A percentile compares a stretch with the other conserved stretches of the same genome.
Evolutionary conservation across 2,888 invertebrate species (phyloP).

Genomic region (Metacarcinus magister): DNA sequence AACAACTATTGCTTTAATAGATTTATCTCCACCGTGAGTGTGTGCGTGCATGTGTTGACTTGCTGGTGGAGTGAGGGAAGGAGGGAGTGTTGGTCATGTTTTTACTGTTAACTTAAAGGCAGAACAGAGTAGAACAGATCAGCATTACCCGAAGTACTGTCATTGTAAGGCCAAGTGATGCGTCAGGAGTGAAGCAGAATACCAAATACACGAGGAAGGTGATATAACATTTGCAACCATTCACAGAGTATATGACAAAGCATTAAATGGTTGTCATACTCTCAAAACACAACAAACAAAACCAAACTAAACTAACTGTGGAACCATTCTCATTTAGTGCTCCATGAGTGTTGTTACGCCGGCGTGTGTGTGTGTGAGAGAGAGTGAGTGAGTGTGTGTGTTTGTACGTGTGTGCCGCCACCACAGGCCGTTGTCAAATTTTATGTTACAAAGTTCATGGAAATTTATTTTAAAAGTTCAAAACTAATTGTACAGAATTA

Average conservation of each 20-base stretch:
- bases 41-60: no score
- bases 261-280: conserved; percentile 64
- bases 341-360: neutral
- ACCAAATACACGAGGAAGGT: neutral
- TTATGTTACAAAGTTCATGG: neutral
- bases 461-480: neutral
- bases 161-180: no score
- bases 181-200: no score
- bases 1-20: no score
- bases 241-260: conserved; percentile 57
- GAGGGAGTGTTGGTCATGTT: no score
- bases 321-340: neutral
- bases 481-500: conserved; percentile 29
- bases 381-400: neutral
- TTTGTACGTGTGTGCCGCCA: neutral
- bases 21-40: neutral
- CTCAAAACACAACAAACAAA: neutral
- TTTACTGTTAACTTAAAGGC: no score
- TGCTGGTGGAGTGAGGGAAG: no score
- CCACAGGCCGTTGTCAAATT: neutral
- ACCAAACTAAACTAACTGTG: neutral
- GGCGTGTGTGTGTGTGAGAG: neutral
- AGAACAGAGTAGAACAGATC: no score
- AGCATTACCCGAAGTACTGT: neutral
- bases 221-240: neutral